Evolutionary conservation across 2,888 invertebrate genomes (phyloP).

Genomic region (Oithona nana): DNA sequence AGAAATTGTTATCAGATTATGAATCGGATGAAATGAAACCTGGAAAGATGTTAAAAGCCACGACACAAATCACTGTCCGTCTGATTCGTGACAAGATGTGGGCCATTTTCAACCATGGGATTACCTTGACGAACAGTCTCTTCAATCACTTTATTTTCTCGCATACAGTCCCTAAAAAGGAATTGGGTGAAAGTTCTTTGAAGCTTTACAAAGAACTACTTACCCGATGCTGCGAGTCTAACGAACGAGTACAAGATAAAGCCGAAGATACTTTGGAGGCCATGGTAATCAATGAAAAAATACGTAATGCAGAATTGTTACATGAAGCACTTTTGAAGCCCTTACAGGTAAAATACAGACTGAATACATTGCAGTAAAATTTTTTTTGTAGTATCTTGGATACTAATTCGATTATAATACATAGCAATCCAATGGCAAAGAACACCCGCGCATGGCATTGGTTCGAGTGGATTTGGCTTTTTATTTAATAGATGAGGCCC

Average conservation of each 20-base stretch:
- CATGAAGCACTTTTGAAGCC: neutral
- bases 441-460: neutral
- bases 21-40: neutral
- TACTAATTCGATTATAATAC: too few species aligned
- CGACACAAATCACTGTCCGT: neutral
- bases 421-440: too few species aligned
- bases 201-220: slow-evolving; percentile 1
- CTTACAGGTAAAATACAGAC: neutral
- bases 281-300: neutral
- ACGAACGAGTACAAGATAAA: neutral
- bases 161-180: neutral
- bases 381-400: too few species aligned
- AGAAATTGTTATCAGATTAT: neutral
- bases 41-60: neutral
- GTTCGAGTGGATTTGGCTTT: neutral
- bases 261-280: neutral
- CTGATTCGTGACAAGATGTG: neutral
- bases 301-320: neutral
- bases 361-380: too few species aligned
- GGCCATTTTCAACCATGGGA: neutral
- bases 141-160: neutral
- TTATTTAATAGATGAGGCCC: neutral
- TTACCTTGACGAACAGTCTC: neutral
- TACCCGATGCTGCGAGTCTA: neutral
- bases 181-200: neutral